phyloP scores from a whole-genome alignment of 2,888 invertebrate genomes.

The Mythimna vitellina region DNA sequence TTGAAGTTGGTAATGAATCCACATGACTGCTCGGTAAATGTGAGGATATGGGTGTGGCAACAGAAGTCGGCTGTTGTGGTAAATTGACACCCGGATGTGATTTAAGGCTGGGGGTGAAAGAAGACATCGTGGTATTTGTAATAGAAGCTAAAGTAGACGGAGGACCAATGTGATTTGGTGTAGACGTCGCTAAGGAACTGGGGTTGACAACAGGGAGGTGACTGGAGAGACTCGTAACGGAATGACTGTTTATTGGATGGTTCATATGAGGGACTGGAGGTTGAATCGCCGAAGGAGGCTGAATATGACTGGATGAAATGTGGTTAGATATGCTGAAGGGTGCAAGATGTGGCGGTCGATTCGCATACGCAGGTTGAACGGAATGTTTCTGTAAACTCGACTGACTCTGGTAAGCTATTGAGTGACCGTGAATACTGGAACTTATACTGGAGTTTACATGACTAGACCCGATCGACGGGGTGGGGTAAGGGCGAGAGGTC shows the following conservation, averaged over 20 bases:
- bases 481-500: constrained; percentile 82
- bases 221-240: constrained; percentile 81
- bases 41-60: constrained; percentile 74
- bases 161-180: constrained; percentile 79
- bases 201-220: constrained; percentile 78
- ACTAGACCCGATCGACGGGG: constrained; percentile 88
- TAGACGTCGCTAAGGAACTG: constrained; percentile 75
- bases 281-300: constrained; percentile 83
- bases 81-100: constrained; percentile 78
- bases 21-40: constrained; percentile 78
- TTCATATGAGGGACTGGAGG: constrained; percentile 82
- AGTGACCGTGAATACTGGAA: constrained; percentile 86
- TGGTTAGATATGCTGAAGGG: constrained; percentile 85
- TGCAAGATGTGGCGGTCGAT: constrained; percentile 84
- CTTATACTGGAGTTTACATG: constrained; percentile 87
- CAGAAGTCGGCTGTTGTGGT: constrained; percentile 71
- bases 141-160: constrained; percentile 76
- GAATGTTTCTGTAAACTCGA: constrained; percentile 89
- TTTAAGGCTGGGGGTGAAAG: constrained; percentile 81
- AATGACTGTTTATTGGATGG: constrained; percentile 83
- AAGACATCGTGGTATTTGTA: constrained; percentile 79
- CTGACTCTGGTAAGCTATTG: constrained; percentile 86
- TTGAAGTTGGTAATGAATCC: constrained; percentile 74
- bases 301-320: constrained; percentile 90
- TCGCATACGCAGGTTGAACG: constrained; percentile 83